Evolutionary conservation across 2,113 vertebrate genomes (phyloP).

Genomic region (Vanacampus margaritifer): DNA sequence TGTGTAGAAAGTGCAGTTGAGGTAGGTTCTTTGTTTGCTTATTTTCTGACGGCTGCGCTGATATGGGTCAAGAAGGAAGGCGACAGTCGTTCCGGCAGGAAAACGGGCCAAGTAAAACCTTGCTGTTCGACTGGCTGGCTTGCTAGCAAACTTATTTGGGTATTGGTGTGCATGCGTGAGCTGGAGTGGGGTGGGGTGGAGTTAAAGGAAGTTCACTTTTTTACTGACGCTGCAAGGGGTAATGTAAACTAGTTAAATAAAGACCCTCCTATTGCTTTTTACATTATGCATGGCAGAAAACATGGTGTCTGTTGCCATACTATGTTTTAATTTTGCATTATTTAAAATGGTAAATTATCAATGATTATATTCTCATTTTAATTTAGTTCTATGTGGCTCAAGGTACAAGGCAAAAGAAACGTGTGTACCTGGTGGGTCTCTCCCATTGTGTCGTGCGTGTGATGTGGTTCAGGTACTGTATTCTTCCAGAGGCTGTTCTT

Average conservation of each 20-base stretch:
- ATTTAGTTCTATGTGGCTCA: neutral
- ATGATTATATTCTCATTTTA: neutral
- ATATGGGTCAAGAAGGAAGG: slow-evolving; percentile 63
- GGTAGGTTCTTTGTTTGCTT: slow-evolving; percentile 42
- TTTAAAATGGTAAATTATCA: neutral
- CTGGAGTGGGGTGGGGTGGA: neutral
- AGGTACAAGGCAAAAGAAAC: neutral
- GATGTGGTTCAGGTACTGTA: slow-evolving; percentile 95
- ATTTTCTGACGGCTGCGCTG: slow-evolving; percentile 39
- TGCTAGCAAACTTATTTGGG: slow-evolving; percentile 25
- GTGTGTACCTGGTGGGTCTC: slow-evolving; percentile 84
- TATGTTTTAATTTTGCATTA: neutral
- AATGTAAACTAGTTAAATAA: slow-evolving; percentile 22
- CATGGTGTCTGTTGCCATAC: neutral
- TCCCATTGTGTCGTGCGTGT: slow-evolving; percentile 95
- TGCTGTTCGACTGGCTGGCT: slow-evolving; percentile 44
- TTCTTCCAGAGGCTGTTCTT: slow-evolving; percentile 90
- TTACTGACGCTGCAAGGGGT: slow-evolving; percentile 36
- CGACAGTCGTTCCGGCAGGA: slow-evolving; percentile 59
- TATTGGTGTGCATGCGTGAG: slow-evolving; percentile 13
- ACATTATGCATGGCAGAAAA: neutral
- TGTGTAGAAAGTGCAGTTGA: slow-evolving; percentile 13
- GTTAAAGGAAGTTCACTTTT: slow-evolving; percentile 40
- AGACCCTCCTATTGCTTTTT: neutral
- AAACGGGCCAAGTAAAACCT: slow-evolving; percentile 52